phyloP scores from a whole-genome alignment of 2,888 invertebrate genomes.

The Drosophila greeni region DNA sequence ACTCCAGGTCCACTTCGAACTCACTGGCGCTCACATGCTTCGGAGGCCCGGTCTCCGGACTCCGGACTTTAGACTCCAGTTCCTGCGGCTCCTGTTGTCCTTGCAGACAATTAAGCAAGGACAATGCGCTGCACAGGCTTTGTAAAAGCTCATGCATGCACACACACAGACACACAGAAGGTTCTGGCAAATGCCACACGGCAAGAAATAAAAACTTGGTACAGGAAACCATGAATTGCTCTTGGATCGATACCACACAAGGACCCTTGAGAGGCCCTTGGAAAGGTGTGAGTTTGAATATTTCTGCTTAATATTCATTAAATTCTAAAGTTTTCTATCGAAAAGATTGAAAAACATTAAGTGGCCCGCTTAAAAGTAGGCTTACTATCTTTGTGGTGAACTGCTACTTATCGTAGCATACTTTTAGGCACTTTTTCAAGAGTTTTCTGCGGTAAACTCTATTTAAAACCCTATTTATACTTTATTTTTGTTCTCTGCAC shows the following conservation, averaged over 20 bases:
- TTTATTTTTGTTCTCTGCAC: neutral
- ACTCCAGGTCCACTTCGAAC: slow-evolving; percentile 28
- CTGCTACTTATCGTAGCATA: neutral
- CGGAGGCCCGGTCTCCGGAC: slow-evolving; percentile 5
- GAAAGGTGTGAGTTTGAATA: neutral
- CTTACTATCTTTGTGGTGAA: no score
- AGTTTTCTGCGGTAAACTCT: no score
- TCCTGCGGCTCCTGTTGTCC: slow-evolving; percentile 40
- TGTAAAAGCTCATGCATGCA: slow-evolving; percentile 50
- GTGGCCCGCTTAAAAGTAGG: neutral
- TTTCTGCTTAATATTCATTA: neutral
- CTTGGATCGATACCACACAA: neutral
- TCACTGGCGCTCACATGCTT: slow-evolving; percentile 8
- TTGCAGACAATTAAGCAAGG: slow-evolving; percentile 70
- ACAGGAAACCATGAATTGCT: neutral
- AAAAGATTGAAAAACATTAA: neutral
- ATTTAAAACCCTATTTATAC: no score
- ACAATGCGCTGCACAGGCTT: slow-evolving; percentile 59
- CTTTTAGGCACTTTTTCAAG: neutral
- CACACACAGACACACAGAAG: slow-evolving; percentile 8
- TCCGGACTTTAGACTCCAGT: slow-evolving; percentile 15
- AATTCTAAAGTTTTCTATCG: neutral
- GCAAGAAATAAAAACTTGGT: neutral
- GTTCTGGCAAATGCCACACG: slow-evolving; percentile 14
- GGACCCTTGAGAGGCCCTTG: neutral